Percentiles rank a stretch among this genome's conserved stretches.
These are phyloP conservation scores for Heptranchias perlo DNA, from an alignment of 2,113 vertebrate species.

Conservation along the genomic window DNA sequence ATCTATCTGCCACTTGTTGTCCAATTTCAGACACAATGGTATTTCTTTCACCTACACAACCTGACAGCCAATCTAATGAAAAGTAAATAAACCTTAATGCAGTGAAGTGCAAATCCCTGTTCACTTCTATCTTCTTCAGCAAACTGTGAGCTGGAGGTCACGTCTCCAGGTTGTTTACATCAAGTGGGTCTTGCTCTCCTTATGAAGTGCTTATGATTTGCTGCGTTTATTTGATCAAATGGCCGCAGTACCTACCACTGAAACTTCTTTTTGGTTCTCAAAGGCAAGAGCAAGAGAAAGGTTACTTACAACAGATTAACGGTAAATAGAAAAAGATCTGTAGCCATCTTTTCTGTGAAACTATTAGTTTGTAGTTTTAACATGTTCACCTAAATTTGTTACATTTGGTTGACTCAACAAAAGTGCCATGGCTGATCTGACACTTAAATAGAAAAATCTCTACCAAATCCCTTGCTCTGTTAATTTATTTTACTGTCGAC, in stretches of 20 bases:
- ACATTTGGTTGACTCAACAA: neutral
- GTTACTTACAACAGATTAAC: neutral
- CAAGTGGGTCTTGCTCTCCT: neutral
- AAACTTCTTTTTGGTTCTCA: neutral
- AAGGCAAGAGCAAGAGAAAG: neutral
- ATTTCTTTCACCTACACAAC: neutral
- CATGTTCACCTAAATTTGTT: neutral
- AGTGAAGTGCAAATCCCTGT: neutral
- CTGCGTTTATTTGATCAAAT: neutral
- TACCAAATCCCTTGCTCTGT: neutral
- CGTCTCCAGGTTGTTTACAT: neutral
- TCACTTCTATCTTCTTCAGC: neutral
- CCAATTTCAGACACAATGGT: neutral
- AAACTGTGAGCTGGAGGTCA: neutral
- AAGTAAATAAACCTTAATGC: neutral
- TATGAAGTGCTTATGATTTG: neutral
- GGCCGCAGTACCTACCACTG: too few relatives aligned
- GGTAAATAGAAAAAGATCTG: neutral
- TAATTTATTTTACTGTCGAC: neutral
- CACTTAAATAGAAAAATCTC: neutral
- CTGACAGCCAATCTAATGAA: constrained; percentile 2
- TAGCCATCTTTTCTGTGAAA: neutral
- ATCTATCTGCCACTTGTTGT: neutral
- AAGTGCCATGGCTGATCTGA: neutral
- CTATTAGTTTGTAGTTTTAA: neutral